Conservation (phyloP, 2,888 invertebrate species). For the Apoda limacodes region DNA sequence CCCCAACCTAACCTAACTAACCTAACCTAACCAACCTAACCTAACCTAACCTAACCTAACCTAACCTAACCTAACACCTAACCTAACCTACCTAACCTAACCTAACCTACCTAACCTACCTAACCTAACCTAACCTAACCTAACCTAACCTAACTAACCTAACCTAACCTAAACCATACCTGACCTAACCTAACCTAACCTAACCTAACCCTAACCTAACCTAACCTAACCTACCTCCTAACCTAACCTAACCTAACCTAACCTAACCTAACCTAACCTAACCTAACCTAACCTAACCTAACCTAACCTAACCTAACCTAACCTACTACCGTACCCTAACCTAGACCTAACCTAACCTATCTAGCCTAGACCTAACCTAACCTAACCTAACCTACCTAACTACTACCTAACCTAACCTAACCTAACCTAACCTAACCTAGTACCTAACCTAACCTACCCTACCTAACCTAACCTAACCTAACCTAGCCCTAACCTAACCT, state of each 20-base stretch:
- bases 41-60: conserved; percentile 5
- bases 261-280: conserved; percentile 17
- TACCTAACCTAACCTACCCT: conserved; percentile 15
- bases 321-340: conserved; percentile 13
- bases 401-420: conserved; percentile 16
- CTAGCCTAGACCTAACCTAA: conserved; percentile 14
- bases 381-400: conserved; percentile 13
- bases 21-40: neutral
- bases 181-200: conserved; percentile 16
- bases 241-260: conserved; percentile 13
- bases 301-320: conserved; percentile 16
- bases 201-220: conserved; percentile 16
- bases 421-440: conserved; percentile 16
- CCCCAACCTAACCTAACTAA: neutral
- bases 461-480: conserved; percentile 13
- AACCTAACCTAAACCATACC: conserved; percentile 13
- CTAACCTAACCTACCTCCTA: conserved; percentile 14
- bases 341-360: conserved; percentile 14
- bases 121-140: conserved; percentile 17
- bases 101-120: too few species aligned
- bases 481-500: conserved; percentile 14
- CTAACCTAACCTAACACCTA: conserved; percentile 12
- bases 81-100: conserved; percentile 12
- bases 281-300: conserved; percentile 16
- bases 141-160: conserved; percentile 15